Evolutionary conservation across 2,113 vertebrate genomes (phyloP).

Genomic region (Boleophthalmus pectinirostris): DNA sequence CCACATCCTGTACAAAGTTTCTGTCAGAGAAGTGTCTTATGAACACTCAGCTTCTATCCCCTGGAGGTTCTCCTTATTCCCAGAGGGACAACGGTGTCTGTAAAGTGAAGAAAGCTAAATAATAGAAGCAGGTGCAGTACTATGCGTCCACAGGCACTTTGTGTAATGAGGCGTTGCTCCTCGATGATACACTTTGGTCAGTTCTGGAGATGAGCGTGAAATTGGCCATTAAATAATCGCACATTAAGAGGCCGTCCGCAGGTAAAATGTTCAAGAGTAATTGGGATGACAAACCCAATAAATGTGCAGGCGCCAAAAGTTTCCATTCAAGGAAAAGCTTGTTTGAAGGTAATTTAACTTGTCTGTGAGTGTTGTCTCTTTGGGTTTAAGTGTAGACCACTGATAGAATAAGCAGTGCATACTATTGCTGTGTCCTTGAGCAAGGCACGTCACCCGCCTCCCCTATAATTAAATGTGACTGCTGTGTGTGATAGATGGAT

Average conservation of each 20-base stretch:
- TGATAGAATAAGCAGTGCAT: conserved; percentile 13
- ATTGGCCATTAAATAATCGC: conserved; percentile 58
- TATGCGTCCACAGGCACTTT: conserved; percentile 44
- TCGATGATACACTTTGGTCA: conserved; percentile 56
- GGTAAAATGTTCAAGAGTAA: conserved; percentile 35
- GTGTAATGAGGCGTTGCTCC: conserved; percentile 60
- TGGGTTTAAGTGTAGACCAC: conserved; percentile 9
- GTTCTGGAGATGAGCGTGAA: conserved; percentile 58
- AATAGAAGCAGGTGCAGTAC: conserved; percentile 37
- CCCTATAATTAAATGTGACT: too few species aligned
- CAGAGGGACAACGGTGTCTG: conserved; percentile 26
- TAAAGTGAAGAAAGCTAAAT: conserved; percentile 26
- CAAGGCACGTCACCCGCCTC: too few species aligned
- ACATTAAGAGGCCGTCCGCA: conserved; percentile 47
- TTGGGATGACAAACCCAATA: conserved; percentile 38
- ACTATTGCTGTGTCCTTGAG: neutral
- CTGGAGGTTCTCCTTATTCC: conserved; percentile 43
- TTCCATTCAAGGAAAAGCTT: conserved; percentile 22
- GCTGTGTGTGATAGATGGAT: too few species aligned
- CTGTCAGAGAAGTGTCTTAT: conserved; percentile 56
- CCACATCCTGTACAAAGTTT: conserved; percentile 31
- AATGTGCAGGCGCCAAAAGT: conserved; percentile 24
- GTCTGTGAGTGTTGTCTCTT: conserved; percentile 4
- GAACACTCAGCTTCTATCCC: conserved; percentile 50
- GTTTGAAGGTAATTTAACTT: conserved; percentile 35